Evolutionary conservation across 2,797 vertebrate species (phyloP), one percentile per base, ranked within the genome.

Genomic region (Cacajao melanocephalus): DNA sequence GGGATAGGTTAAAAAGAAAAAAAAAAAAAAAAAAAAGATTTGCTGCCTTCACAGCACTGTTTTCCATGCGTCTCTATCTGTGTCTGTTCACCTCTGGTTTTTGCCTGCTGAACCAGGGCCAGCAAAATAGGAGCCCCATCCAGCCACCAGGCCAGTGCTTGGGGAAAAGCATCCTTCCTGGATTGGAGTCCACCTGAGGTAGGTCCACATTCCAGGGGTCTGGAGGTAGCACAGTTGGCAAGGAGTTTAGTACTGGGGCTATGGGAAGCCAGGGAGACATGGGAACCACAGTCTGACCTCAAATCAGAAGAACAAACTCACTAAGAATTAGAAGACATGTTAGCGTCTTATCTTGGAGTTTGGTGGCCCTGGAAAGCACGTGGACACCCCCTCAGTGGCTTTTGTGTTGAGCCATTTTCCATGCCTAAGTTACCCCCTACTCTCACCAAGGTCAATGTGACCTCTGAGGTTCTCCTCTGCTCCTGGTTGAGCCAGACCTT

Each of bases 351-450:
- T 73, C 55, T 39, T 57, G n/a, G 20, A 81, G 7, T 36, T 72
- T 14, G 44, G 28, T 1, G 7, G 17, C 2, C 7, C 13, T 9
- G 19, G 33, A 61, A 79, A 20, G 3, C 64, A 17, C 19, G 44
- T 1, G 36, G 22, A 20, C 14, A 17, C 33, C 36, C 36, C 79
- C 58, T 57, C n/a, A 30, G 17, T 82, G 80, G 14, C 33, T 90
- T 94, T 78, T 64, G 80, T 24, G 61, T 39, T 82, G 46, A 85
- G 48, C 15, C 15, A 33, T 81, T 94, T 76, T 22, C 28, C 28
- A 48, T n/a, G 2, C 7, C 19, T 72, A 36, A 3, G 19, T 33
- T 46, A 1, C 15, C 33, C 5, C 6, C 12, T 33, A 2, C 11
- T 15, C 12, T 33, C 10, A 79, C 10, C 17, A 30, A 36, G 17